These are phyloP conservation scores for Sylvietta virens DNA, from an alignment of 2,113 vertebrate genomes.

Conservation along the genomic window DNA sequence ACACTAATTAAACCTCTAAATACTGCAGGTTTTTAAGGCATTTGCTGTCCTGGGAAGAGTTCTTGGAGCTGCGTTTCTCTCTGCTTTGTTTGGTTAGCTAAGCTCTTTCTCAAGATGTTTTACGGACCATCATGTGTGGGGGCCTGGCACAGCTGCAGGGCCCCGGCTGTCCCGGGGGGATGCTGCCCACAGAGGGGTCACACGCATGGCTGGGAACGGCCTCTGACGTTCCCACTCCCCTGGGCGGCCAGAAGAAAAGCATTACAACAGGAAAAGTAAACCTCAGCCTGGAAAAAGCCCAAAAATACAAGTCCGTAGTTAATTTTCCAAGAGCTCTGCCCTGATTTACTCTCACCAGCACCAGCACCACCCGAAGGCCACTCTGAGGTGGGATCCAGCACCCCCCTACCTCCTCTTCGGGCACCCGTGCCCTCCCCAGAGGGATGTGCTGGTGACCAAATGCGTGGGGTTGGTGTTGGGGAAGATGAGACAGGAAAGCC, in stretches of 20 bases:
- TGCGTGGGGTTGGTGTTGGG: too few species aligned
- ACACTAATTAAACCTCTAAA: constrained; percentile 79
- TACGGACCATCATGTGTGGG: not conserved
- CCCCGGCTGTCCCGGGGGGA: rapidly evolving
- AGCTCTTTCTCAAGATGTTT: constrained; percentile 45
- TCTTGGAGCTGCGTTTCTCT: constrained; percentile 63
- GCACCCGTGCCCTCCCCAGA: not conserved
- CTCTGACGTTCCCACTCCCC: not conserved
- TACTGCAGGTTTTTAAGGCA: constrained; percentile 66
- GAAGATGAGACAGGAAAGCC: too few species aligned
- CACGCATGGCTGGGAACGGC: not conserved
- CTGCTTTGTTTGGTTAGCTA: constrained; percentile 61
- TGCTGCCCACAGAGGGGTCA: not conserved
- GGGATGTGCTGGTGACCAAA: rapidly evolving
- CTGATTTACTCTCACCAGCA: not conserved
- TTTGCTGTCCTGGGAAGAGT: constrained; percentile 68
- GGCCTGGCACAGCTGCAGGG: not conserved
- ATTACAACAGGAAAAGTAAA: not conserved
- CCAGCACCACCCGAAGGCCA: not conserved
- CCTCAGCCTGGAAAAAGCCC: not conserved
- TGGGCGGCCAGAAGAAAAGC: not conserved
- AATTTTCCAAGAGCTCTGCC: not conserved
- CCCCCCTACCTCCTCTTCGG: rapidly evolving
- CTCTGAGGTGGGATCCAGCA: not conserved
- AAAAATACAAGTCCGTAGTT: rapidly evolving